A percentile compares a stretch with the other conserved stretches of the same genome.
phyloP scores from a whole-genome alignment of 2,113 vertebrate genomes.

The Camelus bactrianus region DNA sequence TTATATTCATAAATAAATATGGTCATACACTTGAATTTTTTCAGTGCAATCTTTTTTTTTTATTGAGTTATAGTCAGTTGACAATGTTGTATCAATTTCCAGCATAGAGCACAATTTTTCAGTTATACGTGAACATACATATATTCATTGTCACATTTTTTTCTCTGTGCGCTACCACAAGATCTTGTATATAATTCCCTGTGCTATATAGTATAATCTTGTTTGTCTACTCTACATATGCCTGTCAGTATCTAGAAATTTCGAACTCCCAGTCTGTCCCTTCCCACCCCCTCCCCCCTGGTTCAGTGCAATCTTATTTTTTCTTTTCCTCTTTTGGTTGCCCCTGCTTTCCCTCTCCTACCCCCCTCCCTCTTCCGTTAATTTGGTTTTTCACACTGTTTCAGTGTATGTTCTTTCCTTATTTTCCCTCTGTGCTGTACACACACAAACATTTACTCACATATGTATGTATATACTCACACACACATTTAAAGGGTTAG shows the following conservation, averaged over 20 bases:
- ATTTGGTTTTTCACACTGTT: neutral
- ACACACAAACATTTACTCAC: neutral
- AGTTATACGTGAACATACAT: too few species aligned
- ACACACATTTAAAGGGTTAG: neutral
- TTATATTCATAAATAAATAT: neutral
- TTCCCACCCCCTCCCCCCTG: neutral
- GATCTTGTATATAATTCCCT: too few species aligned
- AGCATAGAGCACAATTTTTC: too few species aligned
- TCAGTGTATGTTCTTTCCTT: neutral
- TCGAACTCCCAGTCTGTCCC: too few species aligned
- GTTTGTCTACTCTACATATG: too few species aligned
- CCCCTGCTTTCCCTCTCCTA: neutral
- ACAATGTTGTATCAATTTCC: too few species aligned
- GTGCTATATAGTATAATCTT: too few species aligned
- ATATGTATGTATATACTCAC: neutral
- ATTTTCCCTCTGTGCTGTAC: conserved; percentile 4
- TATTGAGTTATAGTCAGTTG: neutral
- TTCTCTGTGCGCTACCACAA: too few species aligned
- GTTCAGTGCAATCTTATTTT: neutral
- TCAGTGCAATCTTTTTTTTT: neutral
- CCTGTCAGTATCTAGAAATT: too few species aligned
- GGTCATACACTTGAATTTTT: neutral
- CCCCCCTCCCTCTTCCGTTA: neutral
- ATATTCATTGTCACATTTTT: too few species aligned
- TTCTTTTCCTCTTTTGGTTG: neutral